A percentile compares a stretch with the other conserved stretches of the same genome.
Conservation (phyloP, 2,888 invertebrate species). For the Cordylochernes scorpioides region DNA sequence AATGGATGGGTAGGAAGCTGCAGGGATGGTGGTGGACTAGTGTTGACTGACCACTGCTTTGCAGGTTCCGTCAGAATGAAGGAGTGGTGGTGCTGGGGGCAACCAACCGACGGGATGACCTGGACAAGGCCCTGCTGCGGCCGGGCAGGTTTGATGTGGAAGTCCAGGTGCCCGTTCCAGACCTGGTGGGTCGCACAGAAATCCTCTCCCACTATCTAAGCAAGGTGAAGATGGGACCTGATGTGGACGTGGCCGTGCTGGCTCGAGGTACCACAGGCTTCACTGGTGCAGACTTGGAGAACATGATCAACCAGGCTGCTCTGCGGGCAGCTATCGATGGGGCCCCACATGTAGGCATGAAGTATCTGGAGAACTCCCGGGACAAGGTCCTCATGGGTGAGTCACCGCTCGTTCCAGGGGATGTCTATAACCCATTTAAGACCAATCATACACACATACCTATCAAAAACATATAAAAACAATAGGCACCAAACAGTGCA, state of each 20-base stretch:
- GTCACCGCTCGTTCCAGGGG: too few relatives aligned
- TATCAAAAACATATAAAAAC: too few relatives aligned
- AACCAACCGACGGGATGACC: slow-evolving; percentile 76
- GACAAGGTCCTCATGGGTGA: slow-evolving; percentile 93
- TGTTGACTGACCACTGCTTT: too few relatives aligned
- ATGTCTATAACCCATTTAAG: too few relatives aligned
- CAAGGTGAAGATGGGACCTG: slow-evolving; percentile 34
- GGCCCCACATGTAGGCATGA: slow-evolving; percentile 62
- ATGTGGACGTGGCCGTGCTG: slow-evolving; percentile 50
- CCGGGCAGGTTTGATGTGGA: slow-evolving; percentile 95
- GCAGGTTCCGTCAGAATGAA: slow-evolving; percentile 28
- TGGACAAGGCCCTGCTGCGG: slow-evolving; percentile 65
- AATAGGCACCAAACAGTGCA: too few relatives aligned
- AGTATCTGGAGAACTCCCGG: slow-evolving; percentile 66
- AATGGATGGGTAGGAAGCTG: slow-evolving; percentile 99
- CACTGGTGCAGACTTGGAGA: slow-evolving; percentile 79
- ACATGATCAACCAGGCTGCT: slow-evolving; percentile 66
- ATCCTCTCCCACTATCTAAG: slow-evolving; percentile 66
- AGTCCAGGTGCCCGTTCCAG: slow-evolving; percentile 54
- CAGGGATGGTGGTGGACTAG: too few relatives aligned
- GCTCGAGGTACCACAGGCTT: slow-evolving; percentile 81
- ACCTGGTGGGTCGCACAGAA: slow-evolving; percentile 68
- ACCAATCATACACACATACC: too few relatives aligned
- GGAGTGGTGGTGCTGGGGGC: slow-evolving; percentile 94
- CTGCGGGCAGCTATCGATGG: slow-evolving; percentile 77